Base-by-base conservation (phyloP, 2,797 vertebrate genomes). In the Caiman crocodilus region DNA sequence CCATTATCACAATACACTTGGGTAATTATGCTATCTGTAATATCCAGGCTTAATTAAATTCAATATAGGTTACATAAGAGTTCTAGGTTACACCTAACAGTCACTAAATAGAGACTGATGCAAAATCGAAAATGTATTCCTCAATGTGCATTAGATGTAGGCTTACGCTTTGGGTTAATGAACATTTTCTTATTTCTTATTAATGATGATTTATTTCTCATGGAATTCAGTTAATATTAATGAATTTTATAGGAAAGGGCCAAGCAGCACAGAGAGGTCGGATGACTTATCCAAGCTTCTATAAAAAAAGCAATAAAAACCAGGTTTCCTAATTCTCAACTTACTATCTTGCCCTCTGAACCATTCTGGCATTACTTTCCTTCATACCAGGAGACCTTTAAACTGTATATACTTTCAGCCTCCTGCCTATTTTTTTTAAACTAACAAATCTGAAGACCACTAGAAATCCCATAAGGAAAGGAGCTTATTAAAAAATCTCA, bases 401-500 rank as follows among this genome's bases (percentile, higher is more conserved):
- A 50, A 50, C 42, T 50, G 42, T 50, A 50, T 50, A 50, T 56
- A 67, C 58, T 78, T 89, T 2, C 0, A 0, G 25, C 30, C 69
- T 89, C 69, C 35, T 35, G 15, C 42, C 61, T 74, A 83, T 20
- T 84, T 90, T 14, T 56, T 23, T 87, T 90, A 82, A 76, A 76
- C 32, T n/a, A 65, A 25, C 14, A 80, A 32, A 64, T 23, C 15
- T 64, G 9, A 93, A 91, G 64, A 55, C 56, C 90, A 79, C 56
- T 76, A 79, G 74, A 89, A 91, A 85, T 18, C 5, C 35, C 80
- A 71, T 23, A 82, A 84, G 20, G 50, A 91, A 87, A 90, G 84
- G 26, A 90, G 63, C 87, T 42, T 71, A 15, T 89, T 91, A 91
- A 85, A 14, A 91, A 76, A 76, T 73, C 58, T 76, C 32, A 92